Base-by-base conservation (phyloP, 2,888 invertebrate species). In the Clistopyga incitator region DNA sequence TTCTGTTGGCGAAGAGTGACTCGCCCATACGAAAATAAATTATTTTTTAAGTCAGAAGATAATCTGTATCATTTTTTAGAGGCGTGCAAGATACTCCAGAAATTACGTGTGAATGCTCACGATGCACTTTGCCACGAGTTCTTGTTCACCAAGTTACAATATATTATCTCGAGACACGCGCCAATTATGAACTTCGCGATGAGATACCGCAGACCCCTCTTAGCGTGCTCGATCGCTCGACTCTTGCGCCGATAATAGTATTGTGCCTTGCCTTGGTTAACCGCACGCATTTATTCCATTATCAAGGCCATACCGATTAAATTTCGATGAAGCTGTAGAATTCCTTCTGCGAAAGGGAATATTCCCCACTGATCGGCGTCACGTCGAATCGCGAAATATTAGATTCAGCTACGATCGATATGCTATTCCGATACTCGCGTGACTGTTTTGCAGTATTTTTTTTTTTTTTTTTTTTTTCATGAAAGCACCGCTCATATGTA, bases 221-320 rank as follows among this genome's bases (percentile, higher is more conserved):
- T 13, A 23, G 59, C 25, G 47, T 59, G 25, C 42, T 23, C 47
- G 59, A 59, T 72, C 25, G 29, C 56, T 72, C 56, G 59, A 38
- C 59, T 59, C 45, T 59, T 23, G 56, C 56, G n/a, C 61, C 25
- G 45, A 25, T 42, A 25, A 56, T 61, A 61, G 1, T 34, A 38
- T 38, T n/a, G 6, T 20, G 29, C 23, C 45, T 18, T 61, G 47
- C 15, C 61, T 10, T 34, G 20, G 38, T 18, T 25, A 38, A 45
- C 70, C 25, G 23, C 20, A 18, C 78, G 34, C 78, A 23, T 34
- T 1, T 38, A 4, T 59, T 59, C 42, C 71, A 71, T 78, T 71
- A 78, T 78, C 78, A 71, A 71, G 61, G 78, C 38, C 71, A 29
- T 50, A 50, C 52, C 52, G 15, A 78, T 50, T 47, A 3, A 64